Base-by-base conservation (phyloP, 2,797 vertebrate species). In the Brachyalestes nurse region DNA sequence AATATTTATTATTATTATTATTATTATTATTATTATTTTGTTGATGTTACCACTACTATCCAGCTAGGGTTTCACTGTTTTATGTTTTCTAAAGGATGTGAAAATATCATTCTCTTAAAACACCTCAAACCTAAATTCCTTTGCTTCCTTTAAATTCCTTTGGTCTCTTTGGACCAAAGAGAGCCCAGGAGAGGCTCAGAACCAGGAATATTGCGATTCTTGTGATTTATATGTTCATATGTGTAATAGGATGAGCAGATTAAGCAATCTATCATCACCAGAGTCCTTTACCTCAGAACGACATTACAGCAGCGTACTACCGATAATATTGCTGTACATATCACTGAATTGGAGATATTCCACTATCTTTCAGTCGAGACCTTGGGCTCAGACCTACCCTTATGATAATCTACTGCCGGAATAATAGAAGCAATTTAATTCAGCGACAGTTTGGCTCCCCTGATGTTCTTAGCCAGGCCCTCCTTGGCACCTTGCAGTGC, bases 371-470 rank as follows among this genome's bases (percentile, higher is more conserved):
- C 28, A 34, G 13, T 25, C 3, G 23, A 62, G 23, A 62, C 60
- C 60, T 62, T 62, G 28, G 14, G 61, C 28, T 34, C 25, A 64
- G 28, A 64, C 13, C 61, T 28, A 64, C 17, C 16, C 7, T 64
- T 64, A 64, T 64, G 28, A 64, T 38, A 6, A 4, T 64, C 61
- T 38, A 64, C 5, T 64, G 61, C 61, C 38, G 61, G 14, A 64
- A 64, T 38, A 64, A 64, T 64, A 28, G 61, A 64, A 64, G 61
- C 28, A 64, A 64, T 64, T 64, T 34, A 34, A 64, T 64, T 64
- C 13, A 7, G 6, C 17, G 61, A 34, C 61, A 64, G 61, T 16
- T 34, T 62, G 10, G 13, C 28, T 34, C 28, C 14, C 16, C 13
- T 34, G 13, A 64, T 64, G 61, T 64, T 64, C 61, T 13, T 34